Conservation (phyloP, 2,113 vertebrate species). For the Gobius niger region DNA sequence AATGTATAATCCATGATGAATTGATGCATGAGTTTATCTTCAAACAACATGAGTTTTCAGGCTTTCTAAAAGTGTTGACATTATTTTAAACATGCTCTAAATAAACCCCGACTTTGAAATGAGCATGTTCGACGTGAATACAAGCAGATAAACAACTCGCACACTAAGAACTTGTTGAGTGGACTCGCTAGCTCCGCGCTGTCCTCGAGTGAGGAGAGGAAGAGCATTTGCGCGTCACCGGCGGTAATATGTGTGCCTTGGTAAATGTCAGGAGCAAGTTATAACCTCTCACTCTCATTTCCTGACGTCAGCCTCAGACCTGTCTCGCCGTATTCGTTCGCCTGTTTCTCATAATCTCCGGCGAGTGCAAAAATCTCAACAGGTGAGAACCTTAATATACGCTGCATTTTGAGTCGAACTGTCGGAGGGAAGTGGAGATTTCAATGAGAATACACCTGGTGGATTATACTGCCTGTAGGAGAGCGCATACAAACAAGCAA, state of each 20-base stretch:
- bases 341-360: constrained; percentile 20
- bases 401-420: not conserved
- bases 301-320: constrained; percentile 37
- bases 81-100: constrained; percentile 13
- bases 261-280: constrained; percentile 59
- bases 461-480: no score
- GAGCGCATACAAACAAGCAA: no score
- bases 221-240: not conserved
- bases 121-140: constrained; percentile 27
- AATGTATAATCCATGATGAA: no score
- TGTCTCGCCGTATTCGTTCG: constrained; percentile 56
- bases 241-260: constrained; percentile 33
- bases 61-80: no score
- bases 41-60: no score
- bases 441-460: no score
- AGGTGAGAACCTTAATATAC: not conserved
- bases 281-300: constrained; percentile 61
- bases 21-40: no score
- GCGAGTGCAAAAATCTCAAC: not conserved
- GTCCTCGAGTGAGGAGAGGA: constrained; percentile 1
- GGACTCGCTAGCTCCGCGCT: not conserved
- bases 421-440: not conserved
- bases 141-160: constrained; percentile 11
- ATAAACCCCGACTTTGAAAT: constrained; percentile 26
- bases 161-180: constrained; percentile 8